These are phyloP conservation scores for Cataglyphis rosenhaueri DNA, from an alignment of 2,888 invertebrate species.

Conservation along the genomic window DNA sequence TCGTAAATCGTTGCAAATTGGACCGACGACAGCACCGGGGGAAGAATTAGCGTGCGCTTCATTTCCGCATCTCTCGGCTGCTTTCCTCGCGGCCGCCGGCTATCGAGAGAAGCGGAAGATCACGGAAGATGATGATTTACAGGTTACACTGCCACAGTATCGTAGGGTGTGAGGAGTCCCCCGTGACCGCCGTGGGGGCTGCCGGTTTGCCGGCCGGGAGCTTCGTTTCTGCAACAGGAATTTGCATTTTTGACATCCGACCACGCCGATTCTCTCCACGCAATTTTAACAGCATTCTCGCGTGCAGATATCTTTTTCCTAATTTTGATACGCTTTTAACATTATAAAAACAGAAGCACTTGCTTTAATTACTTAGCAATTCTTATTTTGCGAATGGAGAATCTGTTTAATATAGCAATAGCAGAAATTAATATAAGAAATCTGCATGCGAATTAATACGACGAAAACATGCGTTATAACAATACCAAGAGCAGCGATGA, in stretches of 20 bases:
- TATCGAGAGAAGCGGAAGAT: slow-evolving; percentile 73
- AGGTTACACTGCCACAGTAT: slow-evolving; percentile 99
- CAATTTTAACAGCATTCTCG: slow-evolving; percentile 41
- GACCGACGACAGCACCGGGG: slow-evolving; percentile 79
- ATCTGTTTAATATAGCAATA: not conserved
- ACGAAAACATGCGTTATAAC: slow-evolving; percentile 62
- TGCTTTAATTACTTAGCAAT: not conserved
- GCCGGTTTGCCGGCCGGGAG: slow-evolving; percentile 90
- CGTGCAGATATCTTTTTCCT: slow-evolving; percentile 53
- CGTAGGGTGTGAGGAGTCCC: slow-evolving; percentile 97
- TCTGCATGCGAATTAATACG: slow-evolving; percentile 35
- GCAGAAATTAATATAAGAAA: not conserved
- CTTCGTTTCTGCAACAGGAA: slow-evolving; percentile 93
- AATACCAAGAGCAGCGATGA: slow-evolving; percentile 44
- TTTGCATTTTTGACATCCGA: slow-evolving; percentile 46
- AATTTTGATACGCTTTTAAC: not conserved
- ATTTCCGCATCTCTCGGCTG: slow-evolving; percentile 70
- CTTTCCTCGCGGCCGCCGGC: slow-evolving; percentile 62
- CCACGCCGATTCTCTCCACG: not conserved
- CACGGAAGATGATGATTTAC: slow-evolving; percentile 87
- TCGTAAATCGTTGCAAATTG: slow-evolving; percentile 79
- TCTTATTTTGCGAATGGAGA: not conserved
- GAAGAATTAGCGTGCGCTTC: slow-evolving; percentile 72
- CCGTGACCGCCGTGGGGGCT: slow-evolving; percentile 86
- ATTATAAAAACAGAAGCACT: not conserved